Conservation (phyloP, 1,140 invertebrate genomes). For the Drosophila athabasca region DNA sequence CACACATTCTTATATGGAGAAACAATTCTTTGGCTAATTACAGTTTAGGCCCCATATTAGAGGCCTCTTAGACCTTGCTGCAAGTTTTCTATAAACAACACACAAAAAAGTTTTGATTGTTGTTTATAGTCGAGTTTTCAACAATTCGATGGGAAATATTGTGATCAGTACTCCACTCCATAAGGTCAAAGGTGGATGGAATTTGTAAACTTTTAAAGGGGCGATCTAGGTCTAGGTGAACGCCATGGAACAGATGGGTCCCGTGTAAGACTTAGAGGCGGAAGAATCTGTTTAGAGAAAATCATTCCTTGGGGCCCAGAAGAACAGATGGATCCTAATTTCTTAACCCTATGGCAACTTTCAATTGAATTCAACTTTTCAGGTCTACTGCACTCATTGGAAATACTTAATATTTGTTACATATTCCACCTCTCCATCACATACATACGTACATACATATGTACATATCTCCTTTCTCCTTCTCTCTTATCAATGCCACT, state of each 20-base stretch:
- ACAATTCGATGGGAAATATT: constrained; percentile 30
- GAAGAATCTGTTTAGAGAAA: too few species aligned
- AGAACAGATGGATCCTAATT: too few species aligned
- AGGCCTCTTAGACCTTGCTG: constrained; percentile 23
- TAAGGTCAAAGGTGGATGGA: constrained; percentile 30
- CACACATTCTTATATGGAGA: constrained; percentile 2
- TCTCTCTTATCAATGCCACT: constrained; percentile 50
- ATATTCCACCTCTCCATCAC: background rate
- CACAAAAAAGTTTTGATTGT: constrained; percentile 34
- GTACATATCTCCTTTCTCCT: background rate
- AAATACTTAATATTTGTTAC: constrained; percentile 35
- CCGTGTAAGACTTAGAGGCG: too few species aligned
- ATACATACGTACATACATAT: background rate
- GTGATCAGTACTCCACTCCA: constrained; percentile 28
- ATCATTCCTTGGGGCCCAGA: too few species aligned
- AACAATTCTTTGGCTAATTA: constrained; percentile 47
- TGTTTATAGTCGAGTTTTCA: constrained; percentile 36
- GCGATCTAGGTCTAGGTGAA: too few species aligned
- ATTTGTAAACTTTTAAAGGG: background rate
- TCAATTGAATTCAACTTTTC: constrained; percentile 21
- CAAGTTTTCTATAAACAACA: constrained; percentile 35
- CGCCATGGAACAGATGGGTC: too few species aligned
- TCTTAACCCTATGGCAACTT: constrained; percentile 2
- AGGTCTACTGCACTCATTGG: constrained; percentile 7
- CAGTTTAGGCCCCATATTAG: constrained; percentile 27